These are phyloP conservation scores for Condylostylus longicornis DNA, from an alignment of 1,140 invertebrate genomes.

Conservation along the genomic window DNA sequence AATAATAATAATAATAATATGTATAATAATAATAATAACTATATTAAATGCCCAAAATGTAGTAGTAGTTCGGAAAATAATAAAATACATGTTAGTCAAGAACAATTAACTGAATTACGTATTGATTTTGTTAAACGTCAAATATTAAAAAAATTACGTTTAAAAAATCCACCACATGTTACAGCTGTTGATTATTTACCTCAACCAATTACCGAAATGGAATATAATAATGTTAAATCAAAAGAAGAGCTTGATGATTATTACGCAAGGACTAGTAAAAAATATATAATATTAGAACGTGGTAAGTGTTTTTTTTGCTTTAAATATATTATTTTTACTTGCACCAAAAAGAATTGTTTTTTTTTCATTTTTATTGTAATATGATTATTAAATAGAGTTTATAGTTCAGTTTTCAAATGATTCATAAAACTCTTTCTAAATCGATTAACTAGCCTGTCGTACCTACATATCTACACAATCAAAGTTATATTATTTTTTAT, in stretches of 20 bases:
- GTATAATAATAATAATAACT: too few relatives aligned
- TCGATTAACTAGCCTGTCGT: too few relatives aligned
- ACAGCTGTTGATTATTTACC: slow-evolving; percentile 44
- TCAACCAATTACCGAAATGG: slow-evolving; percentile 50
- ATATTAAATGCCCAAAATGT: too few relatives aligned
- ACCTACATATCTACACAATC: too few relatives aligned
- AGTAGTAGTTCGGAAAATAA: too few relatives aligned
- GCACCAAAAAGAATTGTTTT: slow-evolving; percentile 12
- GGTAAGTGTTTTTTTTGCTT: slow-evolving; percentile 35
- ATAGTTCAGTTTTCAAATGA: too few relatives aligned
- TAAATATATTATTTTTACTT: neutral
- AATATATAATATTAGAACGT: slow-evolving; percentile 59
- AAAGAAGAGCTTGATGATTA: slow-evolving; percentile 48
- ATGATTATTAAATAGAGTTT: too few relatives aligned
- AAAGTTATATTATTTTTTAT: too few relatives aligned
- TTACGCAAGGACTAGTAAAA: slow-evolving; percentile 62
- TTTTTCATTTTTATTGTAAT: too few relatives aligned
- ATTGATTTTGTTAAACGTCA: slow-evolving; percentile 69
- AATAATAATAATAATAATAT: too few relatives aligned
- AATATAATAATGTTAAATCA: slow-evolving; percentile 31
- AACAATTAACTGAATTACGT: slow-evolving; percentile 40
- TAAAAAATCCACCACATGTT: slow-evolving; percentile 53
- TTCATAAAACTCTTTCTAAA: too few relatives aligned
- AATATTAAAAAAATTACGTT: slow-evolving; percentile 57
- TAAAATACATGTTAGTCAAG: slow-evolving; percentile 33